phyloP scores from a whole-genome alignment of 2,797 vertebrate species.

The Pteronotus mesoamericanus region DNA sequence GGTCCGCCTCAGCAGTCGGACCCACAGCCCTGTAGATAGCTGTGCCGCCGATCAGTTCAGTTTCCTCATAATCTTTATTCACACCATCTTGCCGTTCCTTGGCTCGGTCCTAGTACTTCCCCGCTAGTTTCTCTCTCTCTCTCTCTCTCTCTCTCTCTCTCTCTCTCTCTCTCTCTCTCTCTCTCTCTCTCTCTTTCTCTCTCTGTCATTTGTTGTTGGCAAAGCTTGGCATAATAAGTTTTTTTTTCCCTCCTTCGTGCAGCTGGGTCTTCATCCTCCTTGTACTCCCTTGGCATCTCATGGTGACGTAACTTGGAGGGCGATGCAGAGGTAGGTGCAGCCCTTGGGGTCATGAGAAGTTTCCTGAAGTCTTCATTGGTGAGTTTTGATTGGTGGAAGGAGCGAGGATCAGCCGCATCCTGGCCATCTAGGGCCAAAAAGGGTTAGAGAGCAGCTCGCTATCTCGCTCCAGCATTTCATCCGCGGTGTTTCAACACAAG shows the following conservation, averaged over 20 bases:
- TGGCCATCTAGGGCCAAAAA: no score
- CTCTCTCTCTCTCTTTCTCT: no score
- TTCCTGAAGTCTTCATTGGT: conserved; percentile 99
- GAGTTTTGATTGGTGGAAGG: conserved; percentile 95
- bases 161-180: no score
- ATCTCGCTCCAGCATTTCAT: no score
- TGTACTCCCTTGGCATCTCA: conserved; percentile 99
- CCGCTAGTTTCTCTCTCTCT: conserved; percentile 93
- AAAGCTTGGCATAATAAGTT: conserved; percentile 97
- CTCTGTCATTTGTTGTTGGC: conserved; percentile 97
- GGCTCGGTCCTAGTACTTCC: conserved; percentile 96
- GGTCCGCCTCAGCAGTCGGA: conserved; percentile 97
- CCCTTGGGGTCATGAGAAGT: conserved; percentile 95
- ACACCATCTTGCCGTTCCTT: conserved; percentile 95
- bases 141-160: no score
- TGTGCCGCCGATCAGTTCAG: conserved; percentile 96
- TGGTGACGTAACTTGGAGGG: conserved; percentile 96
- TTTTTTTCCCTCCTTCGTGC: conserved; percentile 98
- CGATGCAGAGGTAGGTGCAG: conserved; percentile 85
- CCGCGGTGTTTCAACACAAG: no score
- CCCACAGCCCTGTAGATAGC: conserved; percentile 97
- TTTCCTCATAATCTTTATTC: conserved; percentile 98
- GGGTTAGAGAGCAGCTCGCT: no score
- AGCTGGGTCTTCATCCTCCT: conserved; percentile 98
- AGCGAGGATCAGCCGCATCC: no score